A percentile compares a stretch with the other conserved stretches of the same genome.
phyloP scores from a whole-genome alignment of 2,888 invertebrate genomes.

The Harmothoe impar region DNA sequence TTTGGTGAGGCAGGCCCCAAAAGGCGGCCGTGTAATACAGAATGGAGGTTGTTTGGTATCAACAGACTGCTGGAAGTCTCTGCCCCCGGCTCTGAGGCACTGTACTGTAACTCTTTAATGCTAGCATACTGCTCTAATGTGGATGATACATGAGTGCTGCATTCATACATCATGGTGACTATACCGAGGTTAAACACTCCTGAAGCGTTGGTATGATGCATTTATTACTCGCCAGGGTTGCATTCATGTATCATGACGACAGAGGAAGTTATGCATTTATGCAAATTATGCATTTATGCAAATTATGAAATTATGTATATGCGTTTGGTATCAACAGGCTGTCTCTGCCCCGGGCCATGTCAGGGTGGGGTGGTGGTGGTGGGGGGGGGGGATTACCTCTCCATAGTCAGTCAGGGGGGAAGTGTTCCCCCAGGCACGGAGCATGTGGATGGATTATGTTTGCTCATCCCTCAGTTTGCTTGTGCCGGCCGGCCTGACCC shows the following conservation, averaged over 20 bases:
- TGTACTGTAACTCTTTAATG: too few species aligned
- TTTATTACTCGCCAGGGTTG: too few species aligned
- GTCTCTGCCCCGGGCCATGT: background rate
- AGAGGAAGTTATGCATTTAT: too few species aligned
- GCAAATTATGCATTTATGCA: too few species aligned
- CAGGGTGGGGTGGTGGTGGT: background rate
- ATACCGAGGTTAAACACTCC: too few species aligned
- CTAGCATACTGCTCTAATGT: too few species aligned
- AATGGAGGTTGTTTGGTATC: conserved; percentile 9
- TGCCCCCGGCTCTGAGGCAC: background rate
- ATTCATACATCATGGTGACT: too few species aligned
- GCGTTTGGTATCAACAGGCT: too few species aligned
- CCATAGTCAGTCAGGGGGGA: background rate
- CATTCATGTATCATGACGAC: too few species aligned
- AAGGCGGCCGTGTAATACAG: background rate
- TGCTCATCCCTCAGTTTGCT: conserved; percentile 27
- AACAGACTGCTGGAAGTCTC: background rate
- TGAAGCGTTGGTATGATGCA: too few species aligned
- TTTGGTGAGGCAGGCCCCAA: background rate
- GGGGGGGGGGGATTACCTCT: conserved; percentile 17
- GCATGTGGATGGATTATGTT: conserved; percentile 30
- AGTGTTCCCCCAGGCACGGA: background rate
- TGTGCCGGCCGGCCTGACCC: conserved; percentile 8
- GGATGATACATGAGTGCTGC: too few species aligned
- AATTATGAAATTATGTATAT: too few species aligned